Evolutionary conservation across 2,888 invertebrate species (phyloP), one percentile per base, ranked within the genome.

Genomic region (Strigamia crassipes): DNA sequence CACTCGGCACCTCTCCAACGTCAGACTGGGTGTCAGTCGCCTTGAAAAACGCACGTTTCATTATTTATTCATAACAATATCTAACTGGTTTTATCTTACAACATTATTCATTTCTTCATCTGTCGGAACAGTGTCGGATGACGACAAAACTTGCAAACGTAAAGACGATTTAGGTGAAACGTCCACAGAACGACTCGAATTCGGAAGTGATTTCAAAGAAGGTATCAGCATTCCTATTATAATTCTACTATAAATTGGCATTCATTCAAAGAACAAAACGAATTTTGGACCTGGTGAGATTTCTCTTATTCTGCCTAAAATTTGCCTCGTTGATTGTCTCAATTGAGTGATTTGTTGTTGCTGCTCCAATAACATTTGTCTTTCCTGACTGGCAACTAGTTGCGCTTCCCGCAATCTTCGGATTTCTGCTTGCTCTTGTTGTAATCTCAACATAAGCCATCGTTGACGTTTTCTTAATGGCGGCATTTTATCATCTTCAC

Each of bases 341-440:
- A 86, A 83, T 42, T 84, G 83, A 56, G 85, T 85, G 23, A 87
- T 85, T 83, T 86, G 85, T 73, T 86, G 86, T n/a, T 87, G 86
- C 83, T 88, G 87, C 38, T 85, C 84, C n/a, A 86, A 82, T 80
- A 87, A 82, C 77, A 85, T 83, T 83, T 87, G 86, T 42, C 87
- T 82, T 80, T 87, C 87, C 81, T 85, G 84, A 38, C 86, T 86
- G 5, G 87, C 87, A 51, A 85, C 84, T 73, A 85, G 84, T 81
- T 87, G 85, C 83, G 86, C 86, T 83, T 88, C 87, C 82, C 86
- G 84, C 82, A 87, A 84, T 4, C 90, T 90, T 87, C 91, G 90
- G 87, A 93, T 92, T 87, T 93, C 92, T 83, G 92, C 91, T 85
- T 91, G 90, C 86, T 93, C 92, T 85, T 92, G 91, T 85, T 92